Evolutionary conservation across 2,113 vertebrate genomes (phyloP), one percentile per base, ranked within the genome.

Genomic region (Polyodon spathula): DNA sequence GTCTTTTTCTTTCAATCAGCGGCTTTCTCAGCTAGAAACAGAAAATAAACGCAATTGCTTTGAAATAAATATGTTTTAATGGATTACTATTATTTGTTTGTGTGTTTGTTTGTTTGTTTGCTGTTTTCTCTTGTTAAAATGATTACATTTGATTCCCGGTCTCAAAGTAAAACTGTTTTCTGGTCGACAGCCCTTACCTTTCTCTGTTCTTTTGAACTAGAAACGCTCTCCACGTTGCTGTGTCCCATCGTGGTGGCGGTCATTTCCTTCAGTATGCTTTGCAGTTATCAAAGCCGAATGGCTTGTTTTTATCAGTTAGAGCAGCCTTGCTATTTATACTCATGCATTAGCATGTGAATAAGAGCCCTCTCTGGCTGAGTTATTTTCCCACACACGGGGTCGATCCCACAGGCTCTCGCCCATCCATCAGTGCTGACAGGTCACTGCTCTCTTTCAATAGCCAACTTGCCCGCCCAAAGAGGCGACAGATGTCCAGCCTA

Each of bases 381-480:
- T 79, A 86, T 87, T 89, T 90, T 91, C 91, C 87, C 89, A 91
- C 89, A 90, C 79, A 81, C 81, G 78, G 81, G 81, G 78, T 86
- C 76, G 76, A 78, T 80, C 77, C 78, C 66, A 71, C 76, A 74
- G 81, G 77, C 78, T 78, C 78, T 71, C 67, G 80, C 81, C 86
- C 80, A 90, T 91, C 88, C 88, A 87, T 90, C 88, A 89, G 81
- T 78, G 80, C 76, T 89, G 91, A 88, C 90, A 90, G 90, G 89
- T 89, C 89, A 89, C 84, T 84, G 84, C 82, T 85, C 86, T 83
- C 84, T 87, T 89, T 90, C 82, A 93, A 79, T 75, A 78, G 64
- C 75, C 65, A 64, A 56, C 74, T 73, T 66, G 51, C 71, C 81
- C 76, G 75, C 80, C 65, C 71, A 66, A 74, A 82, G 80, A 69